Conservation (phyloP, 2,797 vertebrate genomes). For the Phataginus tetradactyla region DNA sequence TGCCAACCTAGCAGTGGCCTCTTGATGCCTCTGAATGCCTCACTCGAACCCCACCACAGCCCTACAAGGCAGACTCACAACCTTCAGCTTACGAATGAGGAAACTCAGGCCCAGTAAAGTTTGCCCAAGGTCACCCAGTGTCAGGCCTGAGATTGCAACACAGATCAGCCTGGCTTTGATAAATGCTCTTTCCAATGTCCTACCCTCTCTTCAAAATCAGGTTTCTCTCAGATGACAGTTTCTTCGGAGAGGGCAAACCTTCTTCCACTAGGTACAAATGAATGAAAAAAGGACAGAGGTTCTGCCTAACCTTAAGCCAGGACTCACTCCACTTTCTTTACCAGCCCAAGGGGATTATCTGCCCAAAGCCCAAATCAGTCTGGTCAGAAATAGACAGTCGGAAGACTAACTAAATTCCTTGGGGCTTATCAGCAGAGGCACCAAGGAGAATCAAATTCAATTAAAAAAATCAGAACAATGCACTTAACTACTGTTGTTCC, state of each 20-base stretch:
- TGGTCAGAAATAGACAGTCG: background rate
- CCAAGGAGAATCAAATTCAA: background rate
- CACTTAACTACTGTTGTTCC: background rate
- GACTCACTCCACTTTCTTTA: background rate
- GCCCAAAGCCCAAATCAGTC: background rate
- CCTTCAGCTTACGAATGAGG: background rate
- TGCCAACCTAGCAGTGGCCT: background rate
- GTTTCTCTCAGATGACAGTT: background rate
- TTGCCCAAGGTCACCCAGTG: background rate
- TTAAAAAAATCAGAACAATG: background rate
- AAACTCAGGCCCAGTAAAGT: background rate
- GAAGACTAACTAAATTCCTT: background rate
- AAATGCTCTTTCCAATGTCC: background rate
- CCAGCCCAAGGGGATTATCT: background rate
- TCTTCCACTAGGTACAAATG: background rate
- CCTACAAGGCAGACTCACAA: background rate
- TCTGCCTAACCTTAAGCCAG: background rate
- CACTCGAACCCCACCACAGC: rapidly evolving
- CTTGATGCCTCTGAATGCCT: rapidly evolving
- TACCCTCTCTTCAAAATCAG: background rate
- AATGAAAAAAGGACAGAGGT: background rate
- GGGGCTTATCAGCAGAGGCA: background rate
- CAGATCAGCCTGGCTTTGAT: background rate
- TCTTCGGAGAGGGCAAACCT: background rate
- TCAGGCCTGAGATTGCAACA: background rate